A percentile compares a stretch with the other conserved stretches of the same genome.
Evolutionary conservation across 2,888 invertebrate species (phyloP).

Genomic region (Tetragonisca angustula): DNA sequence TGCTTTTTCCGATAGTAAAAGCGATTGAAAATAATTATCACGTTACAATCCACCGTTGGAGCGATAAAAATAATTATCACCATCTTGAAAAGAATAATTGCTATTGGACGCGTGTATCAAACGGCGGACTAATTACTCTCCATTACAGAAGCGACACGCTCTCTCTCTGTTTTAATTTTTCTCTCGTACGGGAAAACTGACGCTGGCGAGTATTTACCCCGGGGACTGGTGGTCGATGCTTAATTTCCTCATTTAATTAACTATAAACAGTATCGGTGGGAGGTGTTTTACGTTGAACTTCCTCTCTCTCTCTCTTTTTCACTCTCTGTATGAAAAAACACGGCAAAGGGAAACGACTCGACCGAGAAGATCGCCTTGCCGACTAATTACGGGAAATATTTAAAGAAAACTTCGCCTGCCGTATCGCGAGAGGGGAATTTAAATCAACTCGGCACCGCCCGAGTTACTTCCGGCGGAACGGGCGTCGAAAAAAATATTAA

Average conservation of each 20-base stretch:
- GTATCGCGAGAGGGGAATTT: not conserved
- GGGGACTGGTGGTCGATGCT: not conserved
- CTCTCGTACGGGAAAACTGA: not conserved
- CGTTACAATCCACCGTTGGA: no score
- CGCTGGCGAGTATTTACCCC: not conserved
- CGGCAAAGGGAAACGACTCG: not conserved
- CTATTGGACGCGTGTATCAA: not conserved
- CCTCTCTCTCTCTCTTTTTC: not conserved
- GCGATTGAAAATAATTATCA: no score
- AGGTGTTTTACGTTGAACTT: not conserved
- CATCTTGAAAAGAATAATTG: no score
- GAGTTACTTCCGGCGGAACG: not conserved
- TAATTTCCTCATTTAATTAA: not conserved
- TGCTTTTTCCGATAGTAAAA: no score
- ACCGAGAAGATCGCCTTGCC: not conserved
- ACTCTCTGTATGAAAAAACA: not conserved
- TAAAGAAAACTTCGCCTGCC: not conserved
- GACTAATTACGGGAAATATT: constrained; percentile 5
- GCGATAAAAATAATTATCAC: no score
- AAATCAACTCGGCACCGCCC: not conserved
- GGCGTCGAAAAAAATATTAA: not conserved
- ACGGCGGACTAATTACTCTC: not conserved
- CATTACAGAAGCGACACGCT: not conserved
- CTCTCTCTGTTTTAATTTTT: not conserved
- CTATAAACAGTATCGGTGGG: not conserved